phyloP scores from a whole-genome alignment of 2,888 invertebrate species.

The Pyrocoelia pectoralis region DNA sequence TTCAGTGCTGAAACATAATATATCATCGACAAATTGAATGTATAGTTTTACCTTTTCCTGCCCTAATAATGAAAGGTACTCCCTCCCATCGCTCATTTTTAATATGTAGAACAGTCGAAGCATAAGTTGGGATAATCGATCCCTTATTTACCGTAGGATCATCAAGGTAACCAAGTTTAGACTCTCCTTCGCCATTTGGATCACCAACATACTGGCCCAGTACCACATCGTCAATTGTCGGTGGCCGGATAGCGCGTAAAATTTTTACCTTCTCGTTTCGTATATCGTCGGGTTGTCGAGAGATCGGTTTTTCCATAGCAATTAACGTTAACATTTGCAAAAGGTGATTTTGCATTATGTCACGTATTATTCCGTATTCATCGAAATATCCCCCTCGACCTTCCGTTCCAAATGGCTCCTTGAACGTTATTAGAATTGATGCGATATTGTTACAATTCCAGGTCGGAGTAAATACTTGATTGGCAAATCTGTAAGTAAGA shows the following conservation, averaged over 20 bases:
- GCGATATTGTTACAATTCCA: constrained; percentile 99
- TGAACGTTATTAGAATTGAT: constrained; percentile 94
- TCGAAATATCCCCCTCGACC: constrained; percentile 99
- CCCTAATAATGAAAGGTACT: constrained; percentile 95
- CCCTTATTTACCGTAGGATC: constrained; percentile 91
- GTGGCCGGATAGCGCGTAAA: constrained; percentile 80
- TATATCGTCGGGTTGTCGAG: constrained; percentile 94
- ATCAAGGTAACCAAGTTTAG: constrained; percentile 86
- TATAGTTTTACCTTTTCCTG: constrained; percentile 88
- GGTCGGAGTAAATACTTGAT: constrained; percentile 91
- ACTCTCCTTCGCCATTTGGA: constrained; percentile 82
- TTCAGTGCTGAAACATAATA: constrained; percentile 78
- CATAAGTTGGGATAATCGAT: constrained; percentile 95
- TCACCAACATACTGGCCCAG: constrained; percentile 97
- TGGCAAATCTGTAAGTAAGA: constrained; percentile 82
- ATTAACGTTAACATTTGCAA: constrained; percentile 95
- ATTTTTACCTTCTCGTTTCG: constrained; percentile 97
- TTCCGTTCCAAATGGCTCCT: constrained; percentile 98
- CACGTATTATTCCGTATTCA: constrained; percentile 96
- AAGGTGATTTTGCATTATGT: constrained; percentile 99
- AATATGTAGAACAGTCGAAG: constrained; percentile 85
- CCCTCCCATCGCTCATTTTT: constrained; percentile 99
- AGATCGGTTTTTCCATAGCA: constrained; percentile 98
- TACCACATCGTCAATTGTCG: constrained; percentile 83
- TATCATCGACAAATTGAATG: too few species aligned